These are phyloP conservation scores for Ceyx margarethae DNA, from an alignment of 2,113 vertebrate genomes.

Conservation along the genomic window DNA sequence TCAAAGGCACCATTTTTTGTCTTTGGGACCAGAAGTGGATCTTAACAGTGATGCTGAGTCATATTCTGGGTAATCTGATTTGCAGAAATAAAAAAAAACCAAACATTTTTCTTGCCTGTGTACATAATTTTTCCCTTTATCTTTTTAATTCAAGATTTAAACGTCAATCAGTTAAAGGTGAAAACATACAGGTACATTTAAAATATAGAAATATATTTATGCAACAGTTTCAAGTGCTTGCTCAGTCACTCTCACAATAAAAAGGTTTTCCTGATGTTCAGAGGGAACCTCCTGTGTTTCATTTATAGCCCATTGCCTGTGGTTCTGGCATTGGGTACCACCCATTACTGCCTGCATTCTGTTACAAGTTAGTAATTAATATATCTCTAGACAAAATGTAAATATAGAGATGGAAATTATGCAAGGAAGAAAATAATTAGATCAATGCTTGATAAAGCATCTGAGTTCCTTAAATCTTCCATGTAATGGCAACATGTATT, in stretches of 20 bases:
- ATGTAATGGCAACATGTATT: background rate
- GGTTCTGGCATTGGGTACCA: background rate
- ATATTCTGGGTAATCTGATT: background rate
- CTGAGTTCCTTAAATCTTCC: background rate
- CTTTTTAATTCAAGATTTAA: background rate
- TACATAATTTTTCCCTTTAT: background rate
- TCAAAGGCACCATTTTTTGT: background rate
- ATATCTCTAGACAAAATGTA: background rate
- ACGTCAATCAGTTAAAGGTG: background rate
- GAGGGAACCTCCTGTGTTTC: background rate
- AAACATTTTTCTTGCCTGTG: background rate
- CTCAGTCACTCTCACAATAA: background rate
- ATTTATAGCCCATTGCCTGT: background rate
- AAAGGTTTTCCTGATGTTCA: background rate
- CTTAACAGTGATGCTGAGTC: background rate
- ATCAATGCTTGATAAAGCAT: background rate
- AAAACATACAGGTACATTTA: background rate
- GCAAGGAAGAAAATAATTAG: background rate
- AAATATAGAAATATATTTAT: background rate
- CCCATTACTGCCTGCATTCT: background rate
- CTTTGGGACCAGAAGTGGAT: background rate
- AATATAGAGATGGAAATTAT: background rate
- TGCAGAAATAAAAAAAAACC: background rate
- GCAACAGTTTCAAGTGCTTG: background rate
- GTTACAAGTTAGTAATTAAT: background rate